phyloP scores from a whole-genome alignment of 2,888 invertebrate genomes.

The Eugnorisma glareosa region DNA sequence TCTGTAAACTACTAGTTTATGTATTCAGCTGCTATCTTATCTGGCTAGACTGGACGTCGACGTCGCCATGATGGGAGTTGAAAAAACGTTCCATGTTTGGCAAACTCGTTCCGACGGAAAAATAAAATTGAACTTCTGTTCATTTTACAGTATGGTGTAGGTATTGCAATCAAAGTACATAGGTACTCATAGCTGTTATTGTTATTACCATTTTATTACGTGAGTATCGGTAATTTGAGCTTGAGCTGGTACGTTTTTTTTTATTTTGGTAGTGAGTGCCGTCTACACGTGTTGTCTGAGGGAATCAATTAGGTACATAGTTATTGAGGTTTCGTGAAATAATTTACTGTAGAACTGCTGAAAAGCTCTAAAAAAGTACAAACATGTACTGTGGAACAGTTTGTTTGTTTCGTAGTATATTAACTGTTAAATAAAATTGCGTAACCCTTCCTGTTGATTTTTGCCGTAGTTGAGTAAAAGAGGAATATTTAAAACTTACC shows the following conservation, averaged over 20 bases:
- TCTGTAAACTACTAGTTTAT: background rate
- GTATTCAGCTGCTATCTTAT: background rate
- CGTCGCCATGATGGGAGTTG: too few species aligned
- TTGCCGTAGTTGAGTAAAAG: too few species aligned
- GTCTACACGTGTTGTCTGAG: background rate
- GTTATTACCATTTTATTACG: conserved; percentile 13
- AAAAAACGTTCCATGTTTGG: too few species aligned
- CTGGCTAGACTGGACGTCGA: too few species aligned
- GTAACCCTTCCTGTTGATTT: too few species aligned
- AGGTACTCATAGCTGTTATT: too few species aligned
- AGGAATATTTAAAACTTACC: too few species aligned
- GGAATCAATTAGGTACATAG: background rate
- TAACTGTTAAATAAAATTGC: too few species aligned
- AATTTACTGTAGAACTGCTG: background rate
- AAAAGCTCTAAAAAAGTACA: background rate
- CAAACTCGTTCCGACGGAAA: too few species aligned
- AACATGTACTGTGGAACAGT: too few species aligned
- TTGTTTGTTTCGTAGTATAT: too few species aligned
- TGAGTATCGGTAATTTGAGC: conserved; percentile 15
- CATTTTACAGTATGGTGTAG: background rate
- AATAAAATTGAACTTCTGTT: conserved; percentile 11
- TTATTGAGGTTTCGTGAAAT: background rate
- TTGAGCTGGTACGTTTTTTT: background rate
- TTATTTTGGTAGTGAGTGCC: background rate
- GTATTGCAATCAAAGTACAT: conserved; percentile 12